Evolutionary conservation across 1,140 invertebrate genomes (phyloP), one percentile per base, ranked within the genome.

Genomic region (roundworm (Caenorhabditis elegans)): DNA sequence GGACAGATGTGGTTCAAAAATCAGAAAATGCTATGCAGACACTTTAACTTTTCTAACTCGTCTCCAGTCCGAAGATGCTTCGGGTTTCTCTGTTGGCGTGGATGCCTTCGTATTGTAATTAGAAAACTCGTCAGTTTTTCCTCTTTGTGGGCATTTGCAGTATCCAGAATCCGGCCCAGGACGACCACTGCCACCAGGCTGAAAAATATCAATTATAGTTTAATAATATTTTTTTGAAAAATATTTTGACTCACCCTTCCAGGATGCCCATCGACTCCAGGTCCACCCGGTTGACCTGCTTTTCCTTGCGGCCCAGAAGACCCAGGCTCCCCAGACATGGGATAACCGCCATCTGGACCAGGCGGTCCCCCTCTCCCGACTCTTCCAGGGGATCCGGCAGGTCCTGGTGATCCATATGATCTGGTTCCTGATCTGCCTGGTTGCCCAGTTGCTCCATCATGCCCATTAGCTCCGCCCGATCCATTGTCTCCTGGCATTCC

Each of bases 111-210:
- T 15, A 39, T 8, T 39, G 60, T 70, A 39, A 11, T 70, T 70
- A 5, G 60, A n/a, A 28, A 39, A 70, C 13, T 70, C 34, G 8
- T 70, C 60, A 39, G 0, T 70, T 70, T 70, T 70, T 22, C 60
- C 60, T 70, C 79, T 36, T 70, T 5, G 6, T 6, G 79, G 79
- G 22, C 79, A 80, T 48, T 60, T 36, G 47, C 79, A 80, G 22
- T 80, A 80, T 17, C 34, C 43, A 43, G 55, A 60, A 48, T 80
- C 79, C 8, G 51, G 43, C 5, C 79, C 79, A 15, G 36, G 55
- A 70, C n/a, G 34, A n/a, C 79, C 79, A 24, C n/a, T 22, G 22
- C 22, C 39, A 8, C 78, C 78, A 43, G 26, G 51, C 60, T 70
- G 22, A 36, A 49, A 39, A 28, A 48, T 36, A 11, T 1, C 0